A percentile compares a stretch with the other conserved stretches of the same genome.
Conservation (phyloP, 2,888 invertebrate genomes). For the Frankliniella intonsa region DNA sequence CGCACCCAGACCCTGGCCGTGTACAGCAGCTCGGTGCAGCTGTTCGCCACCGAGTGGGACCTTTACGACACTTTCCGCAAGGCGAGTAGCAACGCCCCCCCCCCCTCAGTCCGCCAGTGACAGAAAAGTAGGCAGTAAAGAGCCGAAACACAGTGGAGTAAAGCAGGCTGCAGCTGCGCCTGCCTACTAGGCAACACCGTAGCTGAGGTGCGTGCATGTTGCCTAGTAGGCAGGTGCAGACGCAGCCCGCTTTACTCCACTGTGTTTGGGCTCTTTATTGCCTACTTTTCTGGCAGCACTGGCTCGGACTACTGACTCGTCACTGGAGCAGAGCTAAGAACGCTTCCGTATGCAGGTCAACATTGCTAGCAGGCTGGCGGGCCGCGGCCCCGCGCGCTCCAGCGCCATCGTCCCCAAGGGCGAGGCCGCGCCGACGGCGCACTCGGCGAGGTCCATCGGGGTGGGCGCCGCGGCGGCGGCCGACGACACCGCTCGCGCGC, state of each 20-base stretch:
- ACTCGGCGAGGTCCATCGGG: background rate
- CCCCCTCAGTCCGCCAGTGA: background rate
- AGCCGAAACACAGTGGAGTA: too few species aligned
- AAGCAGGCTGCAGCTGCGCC: too few species aligned
- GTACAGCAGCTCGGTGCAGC: background rate
- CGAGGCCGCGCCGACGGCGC: background rate
- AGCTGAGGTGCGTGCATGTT: too few species aligned
- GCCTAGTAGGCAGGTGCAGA: too few species aligned
- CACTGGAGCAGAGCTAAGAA: background rate
- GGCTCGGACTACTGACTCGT: background rate
- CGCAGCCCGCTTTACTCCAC: too few species aligned
- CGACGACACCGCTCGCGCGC: background rate
- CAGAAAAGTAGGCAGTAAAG: too few species aligned
- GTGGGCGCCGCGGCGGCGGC: background rate
- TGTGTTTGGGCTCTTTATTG: too few species aligned
- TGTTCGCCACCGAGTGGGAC: conserved; percentile 25
- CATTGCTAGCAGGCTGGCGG: conserved; percentile 7
- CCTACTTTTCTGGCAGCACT: too few species aligned
- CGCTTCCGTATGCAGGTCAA: background rate
- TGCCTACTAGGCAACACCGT: too few species aligned
- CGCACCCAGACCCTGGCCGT: conserved; percentile 9
- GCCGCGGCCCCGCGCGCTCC: background rate
- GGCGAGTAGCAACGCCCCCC: background rate
- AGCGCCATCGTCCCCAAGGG: background rate
- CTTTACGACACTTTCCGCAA: conserved; percentile 15